These are phyloP conservation scores for Macrophya alboannulata DNA, from an alignment of 2,888 invertebrate genomes.

Conservation along the genomic window DNA sequence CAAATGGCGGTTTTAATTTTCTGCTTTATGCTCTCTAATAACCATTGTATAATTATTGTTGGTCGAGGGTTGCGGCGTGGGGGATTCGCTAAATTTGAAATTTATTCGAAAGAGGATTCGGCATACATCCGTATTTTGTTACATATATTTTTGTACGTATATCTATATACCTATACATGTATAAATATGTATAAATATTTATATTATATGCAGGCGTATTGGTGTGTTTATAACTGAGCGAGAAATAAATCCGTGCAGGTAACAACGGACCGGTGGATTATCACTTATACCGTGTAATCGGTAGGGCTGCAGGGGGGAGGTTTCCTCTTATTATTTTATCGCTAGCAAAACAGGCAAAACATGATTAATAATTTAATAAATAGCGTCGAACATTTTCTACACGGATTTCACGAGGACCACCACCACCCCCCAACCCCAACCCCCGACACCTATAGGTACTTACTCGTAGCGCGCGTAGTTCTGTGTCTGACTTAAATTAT, in stretches of 20 bases:
- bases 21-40: background rate
- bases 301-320: background rate
- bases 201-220: background rate
- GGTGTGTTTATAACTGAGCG: background rate
- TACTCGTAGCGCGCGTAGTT: background rate
- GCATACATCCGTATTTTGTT: background rate
- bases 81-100: background rate
- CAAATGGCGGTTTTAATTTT: background rate
- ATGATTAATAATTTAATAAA: conserved; percentile 48
- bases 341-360: conserved; percentile 21
- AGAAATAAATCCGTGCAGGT: conserved; percentile 11
- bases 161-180: background rate
- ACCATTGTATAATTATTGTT: background rate
- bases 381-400: conserved; percentile 52
- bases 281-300: conserved; percentile 39
- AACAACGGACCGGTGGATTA: background rate
- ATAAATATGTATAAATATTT: background rate
- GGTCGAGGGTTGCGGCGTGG: background rate
- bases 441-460: conserved; percentile 24
- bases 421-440: too few species aligned
- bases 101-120: background rate
- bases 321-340: conserved; percentile 11
- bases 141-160: background rate
- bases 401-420: background rate
- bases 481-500: conserved; percentile 56